Conservation (phyloP, 1,140 invertebrate genomes). For the Oryctes rhinoceros region DNA sequence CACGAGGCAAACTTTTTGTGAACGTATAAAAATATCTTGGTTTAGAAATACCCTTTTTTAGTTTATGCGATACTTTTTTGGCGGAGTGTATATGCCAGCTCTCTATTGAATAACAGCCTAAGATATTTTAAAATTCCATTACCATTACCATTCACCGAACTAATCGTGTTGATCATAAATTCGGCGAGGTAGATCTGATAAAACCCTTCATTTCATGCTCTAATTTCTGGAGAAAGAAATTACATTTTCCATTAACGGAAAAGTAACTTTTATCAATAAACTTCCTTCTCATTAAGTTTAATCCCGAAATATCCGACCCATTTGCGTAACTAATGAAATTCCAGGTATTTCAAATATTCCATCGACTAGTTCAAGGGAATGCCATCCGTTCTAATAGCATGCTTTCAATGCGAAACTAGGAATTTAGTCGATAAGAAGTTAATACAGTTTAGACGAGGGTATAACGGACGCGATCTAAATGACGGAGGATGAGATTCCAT, state of each 20-base stretch:
- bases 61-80: no score
- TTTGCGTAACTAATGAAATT: conserved; percentile 12
- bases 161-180: no score
- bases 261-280: background rate
- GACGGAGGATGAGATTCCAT: background rate
- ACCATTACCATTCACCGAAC: no score
- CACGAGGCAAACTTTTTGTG: no score
- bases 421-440: background rate
- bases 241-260: no score
- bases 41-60: no score
- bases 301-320: conserved; percentile 1
- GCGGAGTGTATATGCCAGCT: no score
- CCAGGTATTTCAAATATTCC: background rate
- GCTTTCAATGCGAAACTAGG: background rate
- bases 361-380: background rate
- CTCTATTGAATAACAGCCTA: no score
- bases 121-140: no score
- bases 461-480: background rate
- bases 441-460: background rate
- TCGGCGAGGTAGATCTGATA: background rate
- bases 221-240: no score
- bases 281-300: background rate
- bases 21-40: no score
- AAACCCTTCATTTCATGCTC: background rate
- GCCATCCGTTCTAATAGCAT: background rate